Percentiles rank a stretch among this genome's conserved stretches.
Evolutionary conservation across 2,113 vertebrate genomes (phyloP).

Genomic region (Prietella phreatophila): DNA sequence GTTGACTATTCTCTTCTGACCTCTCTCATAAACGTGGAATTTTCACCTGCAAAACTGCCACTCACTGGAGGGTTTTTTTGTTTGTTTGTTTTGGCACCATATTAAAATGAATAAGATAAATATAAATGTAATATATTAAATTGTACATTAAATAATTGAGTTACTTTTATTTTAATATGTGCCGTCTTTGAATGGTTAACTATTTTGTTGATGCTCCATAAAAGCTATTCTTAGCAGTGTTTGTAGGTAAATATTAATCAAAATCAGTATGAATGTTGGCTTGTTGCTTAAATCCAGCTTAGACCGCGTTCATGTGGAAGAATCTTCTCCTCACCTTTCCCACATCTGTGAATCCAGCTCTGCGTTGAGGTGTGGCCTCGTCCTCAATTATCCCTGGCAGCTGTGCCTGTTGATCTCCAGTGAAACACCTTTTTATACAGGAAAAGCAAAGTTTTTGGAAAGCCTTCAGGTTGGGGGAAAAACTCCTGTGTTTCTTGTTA

Average conservation of each 20-base stretch:
- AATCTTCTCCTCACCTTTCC: not conserved
- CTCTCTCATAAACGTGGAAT: too few relatives aligned
- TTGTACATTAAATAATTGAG: not conserved
- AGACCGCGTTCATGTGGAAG: slow-evolving; percentile 10
- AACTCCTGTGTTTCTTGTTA: slow-evolving; percentile 34
- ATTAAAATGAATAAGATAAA: not conserved
- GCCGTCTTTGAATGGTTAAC: not conserved
- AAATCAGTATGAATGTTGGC: not conserved
- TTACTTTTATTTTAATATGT: not conserved
- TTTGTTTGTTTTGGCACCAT: not conserved
- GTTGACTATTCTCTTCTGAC: too few relatives aligned
- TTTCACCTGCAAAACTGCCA: too few relatives aligned
- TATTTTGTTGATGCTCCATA: not conserved
- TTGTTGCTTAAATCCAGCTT: not conserved
- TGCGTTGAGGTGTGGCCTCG: not conserved
- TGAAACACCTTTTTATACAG: slow-evolving; percentile 10
- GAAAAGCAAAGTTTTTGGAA: slow-evolving; percentile 35
- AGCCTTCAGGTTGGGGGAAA: slow-evolving; percentile 24
- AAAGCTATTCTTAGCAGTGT: not conserved
- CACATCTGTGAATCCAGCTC: not conserved
- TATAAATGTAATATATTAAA: not conserved
- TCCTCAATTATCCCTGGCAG: slow-evolving; percentile 19
- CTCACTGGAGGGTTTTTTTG: too few relatives aligned
- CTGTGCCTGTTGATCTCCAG: slow-evolving; percentile 6
- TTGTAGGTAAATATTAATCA: not conserved